Conservation (phyloP, 2,888 invertebrate genomes). For the Thymelicus lineola region DNA sequence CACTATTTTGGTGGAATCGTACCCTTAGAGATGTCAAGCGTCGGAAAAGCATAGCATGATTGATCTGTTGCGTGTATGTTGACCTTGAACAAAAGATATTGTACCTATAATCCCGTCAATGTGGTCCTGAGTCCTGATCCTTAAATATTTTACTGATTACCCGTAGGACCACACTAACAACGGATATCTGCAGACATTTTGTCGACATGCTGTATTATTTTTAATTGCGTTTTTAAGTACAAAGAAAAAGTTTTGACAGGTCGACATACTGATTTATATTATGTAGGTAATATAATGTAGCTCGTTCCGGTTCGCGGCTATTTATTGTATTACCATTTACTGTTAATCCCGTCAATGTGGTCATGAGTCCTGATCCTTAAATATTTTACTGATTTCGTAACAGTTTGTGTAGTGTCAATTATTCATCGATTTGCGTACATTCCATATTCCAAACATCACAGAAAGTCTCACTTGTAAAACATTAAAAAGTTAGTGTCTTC, state of each 20-base stretch:
- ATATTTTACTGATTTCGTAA: neutral
- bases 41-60: too few species aligned
- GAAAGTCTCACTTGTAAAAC: neutral
- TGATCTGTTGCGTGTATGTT: too few species aligned
- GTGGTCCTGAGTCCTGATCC: neutral
- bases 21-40: too few species aligned
- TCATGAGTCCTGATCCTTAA: neutral
- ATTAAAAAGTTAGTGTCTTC: slow-evolving; percentile 8
- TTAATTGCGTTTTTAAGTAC: neutral
- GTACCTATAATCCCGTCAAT: neutral
- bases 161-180: neutral
- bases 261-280: neutral
- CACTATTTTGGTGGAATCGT: too few species aligned
- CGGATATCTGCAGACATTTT: neutral
- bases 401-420: neutral
- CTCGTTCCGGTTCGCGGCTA: neutral
- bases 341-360: neutral
- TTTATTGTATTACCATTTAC: neutral
- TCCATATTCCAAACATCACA: slow-evolving; percentile 32
- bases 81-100: too few species aligned
- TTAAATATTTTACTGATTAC: neutral
- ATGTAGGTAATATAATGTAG: neutral
- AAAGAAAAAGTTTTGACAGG: neutral
- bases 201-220: neutral
- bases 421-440: slow-evolving; percentile 33